Conservation (phyloP, 2,797 vertebrate genomes). For the Lacerta bilineata region DNA sequence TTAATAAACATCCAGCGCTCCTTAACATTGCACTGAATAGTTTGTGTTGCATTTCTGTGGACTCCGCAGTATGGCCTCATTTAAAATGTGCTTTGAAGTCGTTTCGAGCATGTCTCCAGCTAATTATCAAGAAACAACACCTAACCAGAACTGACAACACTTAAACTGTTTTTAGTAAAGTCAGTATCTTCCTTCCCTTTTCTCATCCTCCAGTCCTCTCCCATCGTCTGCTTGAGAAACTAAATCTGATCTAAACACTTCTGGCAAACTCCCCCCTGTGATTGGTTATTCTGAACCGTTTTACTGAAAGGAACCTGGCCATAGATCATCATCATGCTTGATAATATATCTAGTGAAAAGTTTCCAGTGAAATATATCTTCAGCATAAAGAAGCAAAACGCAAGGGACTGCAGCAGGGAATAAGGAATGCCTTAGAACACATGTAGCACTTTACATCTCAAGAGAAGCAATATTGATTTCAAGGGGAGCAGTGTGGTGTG, state of each 20-base stretch:
- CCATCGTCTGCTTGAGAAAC: slow-evolving; percentile 56
- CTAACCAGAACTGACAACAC: slow-evolving; percentile 59
- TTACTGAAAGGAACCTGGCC: slow-evolving; percentile 64
- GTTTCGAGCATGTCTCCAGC: slow-evolving; percentile 63
- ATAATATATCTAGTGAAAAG: slow-evolving; percentile 64
- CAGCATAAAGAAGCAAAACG: slow-evolving; percentile 63
- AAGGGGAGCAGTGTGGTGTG: neutral
- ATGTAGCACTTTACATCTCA: neutral
- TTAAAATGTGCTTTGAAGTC: slow-evolving; percentile 71
- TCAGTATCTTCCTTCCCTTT: slow-evolving; percentile 53
- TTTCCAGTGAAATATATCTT: slow-evolving; percentile 65
- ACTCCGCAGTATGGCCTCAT: slow-evolving; percentile 56
- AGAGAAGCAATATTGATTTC: slow-evolving; percentile 10
- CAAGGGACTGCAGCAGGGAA: slow-evolving; percentile 62
- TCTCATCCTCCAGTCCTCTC: neutral
- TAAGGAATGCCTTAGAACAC: neutral
- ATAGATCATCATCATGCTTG: slow-evolving; percentile 72
- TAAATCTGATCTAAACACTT: slow-evolving; percentile 66
- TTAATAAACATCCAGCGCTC: slow-evolving; percentile 46
- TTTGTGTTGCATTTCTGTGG: slow-evolving; percentile 65
- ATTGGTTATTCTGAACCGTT: slow-evolving; percentile 69
- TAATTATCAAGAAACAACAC: slow-evolving; percentile 72
- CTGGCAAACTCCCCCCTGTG: slow-evolving; percentile 63
- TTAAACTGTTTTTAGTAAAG: slow-evolving; percentile 48
- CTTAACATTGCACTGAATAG: slow-evolving; percentile 51